Conservation (phyloP, 2,888 invertebrate genomes). For the Osedax fenrisi region DNA sequence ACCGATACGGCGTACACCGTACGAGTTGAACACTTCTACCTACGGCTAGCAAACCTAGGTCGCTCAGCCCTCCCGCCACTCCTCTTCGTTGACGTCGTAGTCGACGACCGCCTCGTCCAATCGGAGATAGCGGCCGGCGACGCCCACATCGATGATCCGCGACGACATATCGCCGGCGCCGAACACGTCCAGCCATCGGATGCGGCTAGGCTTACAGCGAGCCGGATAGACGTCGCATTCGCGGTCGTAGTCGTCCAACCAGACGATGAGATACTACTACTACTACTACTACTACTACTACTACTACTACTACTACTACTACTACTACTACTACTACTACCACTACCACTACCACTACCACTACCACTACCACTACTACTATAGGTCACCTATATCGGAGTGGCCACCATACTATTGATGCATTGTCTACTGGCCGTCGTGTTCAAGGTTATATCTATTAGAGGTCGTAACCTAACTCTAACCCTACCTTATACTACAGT, state of each 20-base stretch:
- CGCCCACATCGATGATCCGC: slow-evolving; percentile 69
- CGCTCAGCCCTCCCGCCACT: too few relatives aligned
- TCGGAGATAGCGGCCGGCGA: slow-evolving; percentile 65
- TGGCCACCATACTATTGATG: slow-evolving; percentile 61
- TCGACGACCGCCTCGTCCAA: slow-evolving; percentile 66
- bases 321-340: slow-evolving; percentile 29
- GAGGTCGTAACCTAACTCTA: too few relatives aligned
- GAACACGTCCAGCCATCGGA: slow-evolving; percentile 54
- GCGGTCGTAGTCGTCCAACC: slow-evolving; percentile 63
- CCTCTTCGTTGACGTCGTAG: slow-evolving; percentile 68
- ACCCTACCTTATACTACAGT: too few relatives aligned
- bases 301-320: slow-evolving; percentile 29
- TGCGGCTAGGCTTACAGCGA: slow-evolving; percentile 65
- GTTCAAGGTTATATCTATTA: slow-evolving; percentile 66
- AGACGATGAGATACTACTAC: slow-evolving; percentile 57
- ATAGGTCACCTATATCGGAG: slow-evolving; percentile 58
- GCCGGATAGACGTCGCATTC: slow-evolving; percentile 64
- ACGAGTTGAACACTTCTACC: too few relatives aligned
- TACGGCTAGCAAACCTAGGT: too few relatives aligned
- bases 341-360: slow-evolving; percentile 26
- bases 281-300: slow-evolving; percentile 29
- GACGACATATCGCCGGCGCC: slow-evolving; percentile 52
- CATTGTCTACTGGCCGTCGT: slow-evolving; percentile 73
- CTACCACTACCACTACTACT: too few relatives aligned
- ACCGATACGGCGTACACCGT: too few relatives aligned